Evolutionary conservation across 2,888 invertebrate species (phyloP).

Genomic region (Bombyx huttoni): DNA sequence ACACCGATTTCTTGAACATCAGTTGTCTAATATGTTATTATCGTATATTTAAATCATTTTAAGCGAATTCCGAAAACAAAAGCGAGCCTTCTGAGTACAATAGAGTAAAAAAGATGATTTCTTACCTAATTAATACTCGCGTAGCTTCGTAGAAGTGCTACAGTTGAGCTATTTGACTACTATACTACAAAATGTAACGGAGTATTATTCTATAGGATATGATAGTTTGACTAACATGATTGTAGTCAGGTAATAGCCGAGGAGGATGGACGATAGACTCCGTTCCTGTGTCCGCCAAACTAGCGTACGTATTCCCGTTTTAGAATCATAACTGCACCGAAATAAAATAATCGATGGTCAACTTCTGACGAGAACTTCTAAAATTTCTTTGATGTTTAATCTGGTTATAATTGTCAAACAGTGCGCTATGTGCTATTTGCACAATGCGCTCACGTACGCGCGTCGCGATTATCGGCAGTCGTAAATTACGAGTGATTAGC

Average conservation of each 20-base stretch:
- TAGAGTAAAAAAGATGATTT: no score
- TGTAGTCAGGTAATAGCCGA: no score
- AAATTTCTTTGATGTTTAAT: background rate
- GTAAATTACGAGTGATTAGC: constrained; percentile 66
- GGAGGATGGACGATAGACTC: no score
- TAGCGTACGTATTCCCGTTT: no score
- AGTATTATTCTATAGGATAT: no score
- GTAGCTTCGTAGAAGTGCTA: constrained; percentile 11
- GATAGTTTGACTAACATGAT: no score
- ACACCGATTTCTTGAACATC: constrained; percentile 59
- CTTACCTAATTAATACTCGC: background rate
- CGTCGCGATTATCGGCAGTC: constrained; percentile 64
- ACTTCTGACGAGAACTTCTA: background rate
- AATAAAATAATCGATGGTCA: no score
- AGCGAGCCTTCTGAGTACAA: no score
- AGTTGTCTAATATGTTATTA: background rate
- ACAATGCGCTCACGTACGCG: constrained; percentile 63
- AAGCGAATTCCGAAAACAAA: no score
- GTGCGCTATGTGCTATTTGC: constrained; percentile 35
- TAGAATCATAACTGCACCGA: no score
- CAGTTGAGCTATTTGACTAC: constrained; percentile 11
- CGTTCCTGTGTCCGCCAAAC: no score
- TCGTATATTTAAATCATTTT: background rate
- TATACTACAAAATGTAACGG: background rate
- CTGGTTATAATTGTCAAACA: background rate